phyloP scores from a whole-genome alignment of 2,888 invertebrate species.

The Lycia hirtaria region DNA sequence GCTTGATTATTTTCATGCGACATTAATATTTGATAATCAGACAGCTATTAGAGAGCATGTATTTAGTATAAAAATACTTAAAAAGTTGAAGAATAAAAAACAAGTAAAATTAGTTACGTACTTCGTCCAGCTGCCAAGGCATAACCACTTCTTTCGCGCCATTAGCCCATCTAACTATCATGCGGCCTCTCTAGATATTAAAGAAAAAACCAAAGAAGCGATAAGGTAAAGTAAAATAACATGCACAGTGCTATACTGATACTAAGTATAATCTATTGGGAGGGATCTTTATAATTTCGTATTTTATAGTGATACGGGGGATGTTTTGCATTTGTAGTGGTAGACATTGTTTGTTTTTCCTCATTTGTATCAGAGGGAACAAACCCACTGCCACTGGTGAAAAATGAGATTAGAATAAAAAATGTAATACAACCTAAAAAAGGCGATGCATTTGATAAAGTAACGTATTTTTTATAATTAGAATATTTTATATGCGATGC shows the following conservation, averaged over 20 bases:
- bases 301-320: too few relatives aligned
- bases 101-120: constrained; percentile 62
- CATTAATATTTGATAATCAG: not conserved
- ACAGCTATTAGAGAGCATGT: not conserved
- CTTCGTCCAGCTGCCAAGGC: constrained; percentile 82
- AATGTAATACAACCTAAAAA: too few relatives aligned
- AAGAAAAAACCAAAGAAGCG: constrained; percentile 72
- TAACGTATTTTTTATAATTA: too few relatives aligned
- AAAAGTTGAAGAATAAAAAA: constrained; percentile 13
- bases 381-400: too few relatives aligned
- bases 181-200: constrained; percentile 79
- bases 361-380: too few relatives aligned
- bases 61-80: not conserved
- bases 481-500: too few relatives aligned
- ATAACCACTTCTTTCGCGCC: constrained; percentile 80
- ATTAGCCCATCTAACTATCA: constrained; percentile 84
- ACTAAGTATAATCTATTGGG: not conserved
- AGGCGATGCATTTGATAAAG: too few relatives aligned
- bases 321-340: too few relatives aligned
- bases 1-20: not conserved
- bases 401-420: too few relatives aligned
- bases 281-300: not conserved
- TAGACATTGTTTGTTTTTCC: too few relatives aligned
- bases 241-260: constrained; percentile 60
- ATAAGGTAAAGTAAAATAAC: constrained; percentile 69